These are phyloP conservation scores for Orcinus orca DNA, from an alignment of 2,113 vertebrate species.

Conservation along the genomic window DNA sequence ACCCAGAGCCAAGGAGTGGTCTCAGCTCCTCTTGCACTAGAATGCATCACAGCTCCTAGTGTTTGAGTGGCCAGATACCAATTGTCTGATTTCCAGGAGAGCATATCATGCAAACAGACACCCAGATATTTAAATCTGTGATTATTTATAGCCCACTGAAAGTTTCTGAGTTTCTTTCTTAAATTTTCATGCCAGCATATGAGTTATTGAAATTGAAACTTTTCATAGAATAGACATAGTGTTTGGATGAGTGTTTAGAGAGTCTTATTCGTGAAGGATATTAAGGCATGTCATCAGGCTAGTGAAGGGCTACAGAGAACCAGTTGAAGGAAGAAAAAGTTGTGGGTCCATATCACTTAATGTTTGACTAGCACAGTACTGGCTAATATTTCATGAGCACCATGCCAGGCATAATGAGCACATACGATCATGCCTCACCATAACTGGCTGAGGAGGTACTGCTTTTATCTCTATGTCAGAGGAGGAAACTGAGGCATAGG, in stretches of 20 bases:
- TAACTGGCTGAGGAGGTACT: background rate
- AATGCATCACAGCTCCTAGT: background rate
- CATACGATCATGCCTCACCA: accelerated
- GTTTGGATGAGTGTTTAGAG: background rate
- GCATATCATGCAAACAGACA: background rate
- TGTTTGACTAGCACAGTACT: background rate
- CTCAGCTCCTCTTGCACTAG: background rate
- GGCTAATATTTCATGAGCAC: background rate
- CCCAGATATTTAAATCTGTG: background rate
- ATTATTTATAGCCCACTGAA: background rate
- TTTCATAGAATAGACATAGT: background rate
- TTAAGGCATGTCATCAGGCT: background rate
- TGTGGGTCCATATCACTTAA: background rate
- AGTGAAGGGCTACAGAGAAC: background rate
- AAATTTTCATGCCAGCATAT: background rate
- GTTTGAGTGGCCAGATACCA: background rate
- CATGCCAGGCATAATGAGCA: accelerated
- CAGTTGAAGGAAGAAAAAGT: background rate
- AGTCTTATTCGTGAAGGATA: background rate
- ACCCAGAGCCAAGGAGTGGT: background rate
- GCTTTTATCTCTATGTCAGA: background rate
- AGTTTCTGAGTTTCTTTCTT: background rate
- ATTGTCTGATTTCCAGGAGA: background rate
- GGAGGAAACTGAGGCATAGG: background rate
- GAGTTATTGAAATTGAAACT: background rate